A percentile compares a stretch with the other conserved stretches of the same genome.
These are phyloP conservation scores for Augochlorella aurata DNA, from an alignment of 2,888 invertebrate species.

Conservation along the genomic window DNA sequence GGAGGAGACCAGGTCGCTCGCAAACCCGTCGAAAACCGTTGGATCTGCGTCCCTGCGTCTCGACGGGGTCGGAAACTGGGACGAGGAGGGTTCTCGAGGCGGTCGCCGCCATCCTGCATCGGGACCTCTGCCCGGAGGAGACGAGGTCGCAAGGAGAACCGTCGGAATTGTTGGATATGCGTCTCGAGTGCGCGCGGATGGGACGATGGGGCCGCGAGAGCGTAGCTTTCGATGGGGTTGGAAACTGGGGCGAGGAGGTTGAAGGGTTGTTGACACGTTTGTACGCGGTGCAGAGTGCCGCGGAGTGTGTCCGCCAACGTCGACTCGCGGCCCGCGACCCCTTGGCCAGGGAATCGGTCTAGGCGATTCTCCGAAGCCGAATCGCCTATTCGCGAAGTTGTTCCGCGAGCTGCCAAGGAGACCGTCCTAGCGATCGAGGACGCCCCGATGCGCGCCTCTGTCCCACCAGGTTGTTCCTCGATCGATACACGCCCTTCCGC, in stretches of 20 bases:
- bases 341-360: too few species aligned
- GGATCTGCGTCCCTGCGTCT: too few species aligned
- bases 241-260: constrained; percentile 2
- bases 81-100: too few species aligned
- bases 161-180: not conserved
- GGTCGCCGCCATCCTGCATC: too few species aligned
- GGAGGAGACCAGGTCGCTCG: too few species aligned
- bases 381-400: too few species aligned
- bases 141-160: not conserved
- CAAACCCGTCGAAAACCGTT: too few species aligned
- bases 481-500: constrained; percentile 38
- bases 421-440: not conserved
- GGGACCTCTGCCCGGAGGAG: not conserved
- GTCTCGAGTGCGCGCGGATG: too few species aligned
- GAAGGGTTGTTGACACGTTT: constrained; percentile 3
- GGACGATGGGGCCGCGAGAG: too few species aligned
- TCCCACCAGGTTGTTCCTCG: not conserved
- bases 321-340: not conserved
- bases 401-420: not conserved
- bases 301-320: not conserved
- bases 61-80: too few species aligned
- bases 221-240: not conserved
- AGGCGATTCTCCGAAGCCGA: too few species aligned
- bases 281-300: not conserved
- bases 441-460: not conserved